Conservation (phyloP, 2,113 vertebrate genomes). For the Miniopterus natalensis region DNA sequence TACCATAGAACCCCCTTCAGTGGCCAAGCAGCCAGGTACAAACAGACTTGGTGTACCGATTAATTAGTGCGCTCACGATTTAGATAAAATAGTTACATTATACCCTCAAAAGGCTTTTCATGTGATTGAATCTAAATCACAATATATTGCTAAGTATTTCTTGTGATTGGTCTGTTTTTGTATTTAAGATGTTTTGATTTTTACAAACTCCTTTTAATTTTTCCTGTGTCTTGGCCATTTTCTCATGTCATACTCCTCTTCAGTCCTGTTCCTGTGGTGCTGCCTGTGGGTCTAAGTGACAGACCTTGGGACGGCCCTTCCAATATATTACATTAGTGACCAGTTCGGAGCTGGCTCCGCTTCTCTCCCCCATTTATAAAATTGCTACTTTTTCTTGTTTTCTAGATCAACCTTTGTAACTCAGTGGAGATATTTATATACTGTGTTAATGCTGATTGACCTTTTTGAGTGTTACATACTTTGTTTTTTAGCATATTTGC, state of each 20-base stretch:
- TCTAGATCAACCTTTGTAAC: conserved; percentile 1
- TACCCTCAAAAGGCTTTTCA: not conserved
- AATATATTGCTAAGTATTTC: not conserved
- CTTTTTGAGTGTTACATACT: not conserved
- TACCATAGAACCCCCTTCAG: conserved; percentile 96
- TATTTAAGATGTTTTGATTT: conserved; percentile 16
- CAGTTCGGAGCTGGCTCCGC: not conserved
- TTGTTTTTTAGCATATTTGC: not conserved
- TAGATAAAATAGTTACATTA: not conserved
- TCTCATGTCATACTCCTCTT: not conserved
- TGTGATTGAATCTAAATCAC: not conserved
- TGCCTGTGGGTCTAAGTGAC: not conserved
- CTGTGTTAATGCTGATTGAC: not conserved
- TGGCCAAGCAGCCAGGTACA: conserved; percentile 94
- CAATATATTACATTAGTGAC: not conserved
- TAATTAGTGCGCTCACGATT: not conserved
- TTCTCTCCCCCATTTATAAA: not conserved
- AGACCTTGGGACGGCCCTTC: not conserved
- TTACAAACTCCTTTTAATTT: not conserved
- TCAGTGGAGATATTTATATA: not conserved
- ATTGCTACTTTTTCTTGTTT: conserved; percentile 19
- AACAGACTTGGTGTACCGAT: not conserved
- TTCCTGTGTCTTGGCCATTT: not conserved
- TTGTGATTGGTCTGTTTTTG: not conserved
- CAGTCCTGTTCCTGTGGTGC: not conserved